Percentiles rank a stretch among this genome's conserved stretches.
These are phyloP conservation scores for Syrphus vitripennis DNA, from an alignment of 2,888 invertebrate genomes.

Conservation along the genomic window DNA sequence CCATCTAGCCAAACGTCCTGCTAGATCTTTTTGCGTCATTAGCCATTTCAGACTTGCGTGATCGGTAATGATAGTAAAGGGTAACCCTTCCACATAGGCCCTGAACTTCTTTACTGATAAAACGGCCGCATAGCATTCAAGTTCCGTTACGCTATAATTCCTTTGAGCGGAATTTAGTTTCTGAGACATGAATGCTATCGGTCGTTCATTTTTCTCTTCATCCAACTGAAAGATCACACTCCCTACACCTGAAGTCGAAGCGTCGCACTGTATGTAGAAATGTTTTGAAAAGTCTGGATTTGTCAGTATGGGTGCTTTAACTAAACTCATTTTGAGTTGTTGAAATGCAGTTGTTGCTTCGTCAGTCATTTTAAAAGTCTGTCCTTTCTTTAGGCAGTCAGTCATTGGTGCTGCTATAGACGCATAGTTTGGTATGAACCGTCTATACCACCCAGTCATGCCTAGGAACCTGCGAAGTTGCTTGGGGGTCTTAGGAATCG, in stretches of 20 bases:
- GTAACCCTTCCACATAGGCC: neutral
- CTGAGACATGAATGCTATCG: conserved; percentile 32
- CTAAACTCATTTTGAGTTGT: neutral
- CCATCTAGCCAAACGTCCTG: neutral
- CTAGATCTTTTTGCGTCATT: neutral
- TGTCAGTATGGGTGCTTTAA: neutral
- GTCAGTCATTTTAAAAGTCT: neutral
- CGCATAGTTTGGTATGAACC: neutral
- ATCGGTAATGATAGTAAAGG: neutral
- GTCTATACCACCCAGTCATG: neutral
- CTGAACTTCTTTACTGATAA: neutral
- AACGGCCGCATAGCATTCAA: conserved; percentile 8
- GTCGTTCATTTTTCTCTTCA: conserved; percentile 23
- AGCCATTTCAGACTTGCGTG: neutral
- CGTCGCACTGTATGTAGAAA: neutral
- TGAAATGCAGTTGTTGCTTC: neutral
- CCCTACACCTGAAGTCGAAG: neutral
- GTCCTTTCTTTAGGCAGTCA: neutral
- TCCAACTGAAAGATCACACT: conserved; percentile 3
- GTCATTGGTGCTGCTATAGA: too few species aligned
- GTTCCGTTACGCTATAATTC: conserved; percentile 22
- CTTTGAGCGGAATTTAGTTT: conserved; percentile 27
- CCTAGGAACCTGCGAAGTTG: neutral
- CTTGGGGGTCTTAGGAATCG: neutral
- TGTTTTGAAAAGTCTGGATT: neutral